Base-by-base conservation (phyloP, 2,797 vertebrate genomes). In the Lerista edwardsae region DNA sequence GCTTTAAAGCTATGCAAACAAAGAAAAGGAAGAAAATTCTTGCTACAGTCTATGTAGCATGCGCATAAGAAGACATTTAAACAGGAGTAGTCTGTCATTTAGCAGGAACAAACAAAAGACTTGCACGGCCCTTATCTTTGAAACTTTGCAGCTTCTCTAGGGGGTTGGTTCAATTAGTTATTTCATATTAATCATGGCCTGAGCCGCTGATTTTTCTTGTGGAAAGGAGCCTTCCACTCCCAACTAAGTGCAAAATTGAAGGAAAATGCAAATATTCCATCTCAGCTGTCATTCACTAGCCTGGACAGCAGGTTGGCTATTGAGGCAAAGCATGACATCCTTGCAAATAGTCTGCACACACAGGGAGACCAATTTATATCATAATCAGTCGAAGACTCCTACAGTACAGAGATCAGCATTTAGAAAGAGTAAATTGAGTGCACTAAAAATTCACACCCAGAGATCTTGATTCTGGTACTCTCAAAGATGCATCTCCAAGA, bases 101-200 rank as follows among this genome's bases (percentile, higher is more conserved):
- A 51, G 74, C 80, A 55, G 92, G 89, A 95, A 84, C 92, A 96
- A 94, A 95, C 90, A 93, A 93, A 86, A 81, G 86, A 82, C 85
- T 61, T 90, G 88, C 81, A 79, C 80, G 62, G 84, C 89, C 86
- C 88, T 86, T 86, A 81, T 88, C 86, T 85, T 90, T 86, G 62
- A 90, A 86, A 84, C 86, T 84, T 85, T 78, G 88, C 71, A n/a
- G 73, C 76, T 86, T 84, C 94, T 84, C 93, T 77, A 86, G 90
- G 80, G 88, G 15, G 51, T 87, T 44, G 68, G 84, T 87, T 83
- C 93, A 94, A 90, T 95, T 94, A 95, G 83, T 84, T 80, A 80
- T 90, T 93, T 91, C 77, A 11, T 55, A 75, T 90, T 94, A 93
- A 93, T 90, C 87, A 27, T 1, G 85, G 83, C 64, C 72, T 69